Evolutionary conservation across 2,888 invertebrate genomes (phyloP).

Genomic region (Allophyes oxyacanthae): DNA sequence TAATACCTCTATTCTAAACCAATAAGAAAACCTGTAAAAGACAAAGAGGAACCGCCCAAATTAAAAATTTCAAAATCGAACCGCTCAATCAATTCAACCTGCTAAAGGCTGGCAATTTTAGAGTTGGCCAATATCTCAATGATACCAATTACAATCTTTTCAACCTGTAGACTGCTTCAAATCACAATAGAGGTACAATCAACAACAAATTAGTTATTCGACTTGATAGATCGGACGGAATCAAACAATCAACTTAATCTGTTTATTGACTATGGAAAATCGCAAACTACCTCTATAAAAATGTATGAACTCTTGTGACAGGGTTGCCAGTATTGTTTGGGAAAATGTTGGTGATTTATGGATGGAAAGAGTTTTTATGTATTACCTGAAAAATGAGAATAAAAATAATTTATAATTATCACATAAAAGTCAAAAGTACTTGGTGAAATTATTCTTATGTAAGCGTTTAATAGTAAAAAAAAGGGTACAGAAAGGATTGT

Average conservation of each 20-base stretch:
- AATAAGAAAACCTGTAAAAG: neutral
- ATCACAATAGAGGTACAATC: slow-evolving; percentile 63
- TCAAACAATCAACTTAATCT: slow-evolving; percentile 61
- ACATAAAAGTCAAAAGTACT: no score
- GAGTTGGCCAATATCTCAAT: slow-evolving; percentile 50
- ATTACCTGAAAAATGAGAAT: neutral
- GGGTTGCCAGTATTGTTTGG: slow-evolving; percentile 51
- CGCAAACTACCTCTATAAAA: slow-evolving; percentile 67
- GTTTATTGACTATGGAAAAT: slow-evolving; percentile 72
- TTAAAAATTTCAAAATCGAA: slow-evolving; percentile 42
- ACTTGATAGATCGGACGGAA: slow-evolving; percentile 56
- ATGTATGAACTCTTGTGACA: slow-evolving; percentile 47
- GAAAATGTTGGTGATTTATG: slow-evolving; percentile 28
- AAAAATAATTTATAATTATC: no score
- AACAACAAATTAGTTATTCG: slow-evolving; percentile 56
- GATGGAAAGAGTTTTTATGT: neutral
- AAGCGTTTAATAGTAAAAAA: no score
- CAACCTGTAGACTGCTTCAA: slow-evolving; percentile 53
- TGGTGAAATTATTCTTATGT: no score
- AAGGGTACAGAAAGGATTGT: no score
- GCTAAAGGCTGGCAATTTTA: slow-evolving; percentile 49
- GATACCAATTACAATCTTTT: slow-evolving; percentile 53
- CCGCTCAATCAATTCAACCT: slow-evolving; percentile 49
- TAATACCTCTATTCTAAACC: no score
- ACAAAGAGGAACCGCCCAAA: slow-evolving; percentile 33